phyloP scores from a whole-genome alignment of 2,797 vertebrate genomes.

The Lagocephalus sceleratus region DNA sequence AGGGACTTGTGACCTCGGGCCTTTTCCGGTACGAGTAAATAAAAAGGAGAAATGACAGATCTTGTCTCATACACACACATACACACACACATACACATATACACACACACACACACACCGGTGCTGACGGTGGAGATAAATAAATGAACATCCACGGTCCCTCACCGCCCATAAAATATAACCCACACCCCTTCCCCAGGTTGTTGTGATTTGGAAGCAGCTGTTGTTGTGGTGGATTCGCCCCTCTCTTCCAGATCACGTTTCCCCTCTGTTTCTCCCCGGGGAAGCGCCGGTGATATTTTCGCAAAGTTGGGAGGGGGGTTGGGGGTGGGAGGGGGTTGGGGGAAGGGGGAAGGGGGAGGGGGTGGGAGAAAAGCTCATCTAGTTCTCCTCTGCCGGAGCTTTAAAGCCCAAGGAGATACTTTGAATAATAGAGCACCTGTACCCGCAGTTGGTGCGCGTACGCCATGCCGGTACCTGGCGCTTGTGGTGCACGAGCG shows the following conservation, averaged over 20 bases:
- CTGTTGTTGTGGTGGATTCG: constrained; percentile 79
- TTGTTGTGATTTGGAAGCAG: constrained; percentile 81
- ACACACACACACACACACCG: constrained; percentile 40
- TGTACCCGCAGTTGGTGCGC: constrained; percentile 45
- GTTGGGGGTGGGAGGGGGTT: constrained; percentile 17
- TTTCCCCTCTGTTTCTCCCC: constrained; percentile 67
- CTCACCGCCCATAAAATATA: constrained; percentile 76
- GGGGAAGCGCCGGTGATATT: constrained; percentile 72
- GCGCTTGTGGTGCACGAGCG: no score
- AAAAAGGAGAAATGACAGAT: constrained; percentile 54
- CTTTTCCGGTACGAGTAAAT: constrained; percentile 27
- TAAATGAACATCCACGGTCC: constrained; percentile 75
- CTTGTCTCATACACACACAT: constrained; percentile 18
- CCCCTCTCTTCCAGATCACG: constrained; percentile 75
- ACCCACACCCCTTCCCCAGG: constrained; percentile 75
- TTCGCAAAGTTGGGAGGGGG: constrained; percentile 54
- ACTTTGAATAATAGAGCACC: constrained; percentile 74
- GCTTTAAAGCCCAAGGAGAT: constrained; percentile 68
- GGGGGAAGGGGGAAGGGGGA: constrained; percentile 34
- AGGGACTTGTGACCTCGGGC: constrained; percentile 45
- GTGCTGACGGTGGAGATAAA: constrained; percentile 72
- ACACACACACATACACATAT: constrained; percentile 1
- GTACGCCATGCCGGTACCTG: no score
- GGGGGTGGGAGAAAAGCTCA: constrained; percentile 37
- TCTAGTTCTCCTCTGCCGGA: constrained; percentile 62